Evolutionary conservation across 2,797 vertebrate genomes (phyloP), one percentile per base, ranked within the genome.

Genomic region (Denticeps clupeoides): DNA sequence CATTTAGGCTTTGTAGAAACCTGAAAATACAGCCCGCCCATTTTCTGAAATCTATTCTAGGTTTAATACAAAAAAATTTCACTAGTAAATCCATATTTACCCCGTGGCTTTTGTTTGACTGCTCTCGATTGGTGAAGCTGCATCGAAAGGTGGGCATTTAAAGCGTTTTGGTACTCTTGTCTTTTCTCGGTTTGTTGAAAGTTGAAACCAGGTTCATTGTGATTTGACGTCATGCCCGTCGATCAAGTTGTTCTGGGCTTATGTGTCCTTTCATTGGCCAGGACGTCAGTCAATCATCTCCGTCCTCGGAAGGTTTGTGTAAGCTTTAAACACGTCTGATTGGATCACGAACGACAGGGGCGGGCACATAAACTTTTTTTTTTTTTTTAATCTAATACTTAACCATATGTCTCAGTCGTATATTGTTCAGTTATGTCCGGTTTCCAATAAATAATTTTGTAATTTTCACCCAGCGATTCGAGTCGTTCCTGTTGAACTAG

Each of bases 91-190:
- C n/a, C n/a, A n/a, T n/a, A n/a, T n/a, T n/a, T n/a, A n/a, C n/a
- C n/a, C n/a, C n/a, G n/a, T n/a, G n/a, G n/a, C n/a, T n/a, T n/a
- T n/a, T n/a, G n/a, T n/a, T n/a, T n/a, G n/a, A n/a, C 4, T 18
- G 27, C 27, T 27, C 16, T 38, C 35, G 3, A 16, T 38, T 19
- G 38, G 4, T 18, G 38, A 19, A 37, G 1, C 2, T 7, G 7
- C 21, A 65, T 19, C 26, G 41, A 4, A 16, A 4, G 12, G 41
- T 24, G 22, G 62, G 61, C 42, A 49, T 44, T 41, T 18, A 37
- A 1, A 11, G 7, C 2, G 25, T 12, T 49, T 48, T 43, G 33
- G 73, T 61, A 80, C 64, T 80, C 81, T 83, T 87, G 82, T 64
- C 83, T 53, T 47, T 46, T 67, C 12, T 0, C 25, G 12, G 79